Conservation (phyloP, 2,797 vertebrate genomes). For the Chelmon rostratus region DNA sequence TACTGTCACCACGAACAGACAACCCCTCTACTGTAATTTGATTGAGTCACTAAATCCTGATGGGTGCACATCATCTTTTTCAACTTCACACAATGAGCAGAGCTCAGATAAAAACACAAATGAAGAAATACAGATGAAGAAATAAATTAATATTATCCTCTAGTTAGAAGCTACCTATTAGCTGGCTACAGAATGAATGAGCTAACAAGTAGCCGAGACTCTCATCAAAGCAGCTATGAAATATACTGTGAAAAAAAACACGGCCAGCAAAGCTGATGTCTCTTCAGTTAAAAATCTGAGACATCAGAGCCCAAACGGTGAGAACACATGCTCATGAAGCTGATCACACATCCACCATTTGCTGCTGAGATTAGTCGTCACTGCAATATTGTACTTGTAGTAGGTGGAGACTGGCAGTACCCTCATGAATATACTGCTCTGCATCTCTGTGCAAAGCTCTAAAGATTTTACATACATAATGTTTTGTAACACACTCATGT, state of each 20-base stretch:
- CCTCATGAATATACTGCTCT: conserved; percentile 9
- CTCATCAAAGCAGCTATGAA: not conserved
- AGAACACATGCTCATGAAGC: conserved; percentile 7
- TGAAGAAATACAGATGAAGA: not conserved
- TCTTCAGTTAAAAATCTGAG: not conserved
- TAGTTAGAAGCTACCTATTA: not conserved
- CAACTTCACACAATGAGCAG: not conserved
- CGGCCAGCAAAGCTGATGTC: not conserved
- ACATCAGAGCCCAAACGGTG: not conserved
- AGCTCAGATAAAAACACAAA: not conserved
- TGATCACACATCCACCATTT: not conserved
- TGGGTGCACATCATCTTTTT: not conserved
- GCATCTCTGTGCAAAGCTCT: not conserved
- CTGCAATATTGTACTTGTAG: not conserved
- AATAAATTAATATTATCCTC: not conserved
- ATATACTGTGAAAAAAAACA: not conserved
- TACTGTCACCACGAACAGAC: no score
- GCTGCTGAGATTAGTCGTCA: not conserved
- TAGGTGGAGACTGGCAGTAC: not conserved
- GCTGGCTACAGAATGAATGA: not conserved
- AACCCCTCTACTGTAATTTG: no score
- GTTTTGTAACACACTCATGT: conserved; percentile 12
- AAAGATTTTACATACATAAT: conserved; percentile 26
- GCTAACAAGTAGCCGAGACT: not conserved
- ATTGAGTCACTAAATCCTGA: no score